phyloP scores from a whole-genome alignment of 2,113 vertebrate genomes.

The Amazona vittata region DNA sequence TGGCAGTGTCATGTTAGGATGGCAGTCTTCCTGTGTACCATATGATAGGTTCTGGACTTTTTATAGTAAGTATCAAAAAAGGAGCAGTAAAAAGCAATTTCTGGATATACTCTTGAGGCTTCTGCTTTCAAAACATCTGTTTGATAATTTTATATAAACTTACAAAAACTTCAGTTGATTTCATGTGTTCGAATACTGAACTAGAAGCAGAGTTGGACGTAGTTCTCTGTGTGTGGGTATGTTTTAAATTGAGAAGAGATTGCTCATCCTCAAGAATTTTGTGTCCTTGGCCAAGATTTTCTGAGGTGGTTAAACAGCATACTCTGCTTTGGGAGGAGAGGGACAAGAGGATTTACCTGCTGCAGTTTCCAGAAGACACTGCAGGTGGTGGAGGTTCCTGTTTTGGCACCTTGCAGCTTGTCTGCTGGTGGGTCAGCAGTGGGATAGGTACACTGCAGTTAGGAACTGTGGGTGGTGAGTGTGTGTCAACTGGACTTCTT shows the following conservation, averaged over 20 bases:
- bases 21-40: not conserved
- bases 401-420: not conserved
- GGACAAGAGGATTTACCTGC: not conserved
- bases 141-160: not conserved
- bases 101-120: not conserved
- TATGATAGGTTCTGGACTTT: not conserved
- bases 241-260: not conserved
- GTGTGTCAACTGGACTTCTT: rapidly evolving
- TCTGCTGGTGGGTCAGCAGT: not conserved
- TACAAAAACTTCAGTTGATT: not conserved
- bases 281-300: not conserved
- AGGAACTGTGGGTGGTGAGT: not conserved
- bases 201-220: not conserved
- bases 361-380: not conserved
- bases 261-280: not conserved
- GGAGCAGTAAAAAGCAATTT: not conserved
- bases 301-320: not conserved
- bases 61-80: not conserved
- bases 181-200: not conserved
- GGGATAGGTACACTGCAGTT: not conserved
- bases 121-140: not conserved
- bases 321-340: not conserved
- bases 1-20: not conserved
- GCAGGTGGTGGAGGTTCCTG: not conserved
- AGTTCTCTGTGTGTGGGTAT: not conserved